These are phyloP conservation scores for Ptyas mucosa DNA, from an alignment of 2,113 vertebrate genomes.

Conservation along the genomic window DNA sequence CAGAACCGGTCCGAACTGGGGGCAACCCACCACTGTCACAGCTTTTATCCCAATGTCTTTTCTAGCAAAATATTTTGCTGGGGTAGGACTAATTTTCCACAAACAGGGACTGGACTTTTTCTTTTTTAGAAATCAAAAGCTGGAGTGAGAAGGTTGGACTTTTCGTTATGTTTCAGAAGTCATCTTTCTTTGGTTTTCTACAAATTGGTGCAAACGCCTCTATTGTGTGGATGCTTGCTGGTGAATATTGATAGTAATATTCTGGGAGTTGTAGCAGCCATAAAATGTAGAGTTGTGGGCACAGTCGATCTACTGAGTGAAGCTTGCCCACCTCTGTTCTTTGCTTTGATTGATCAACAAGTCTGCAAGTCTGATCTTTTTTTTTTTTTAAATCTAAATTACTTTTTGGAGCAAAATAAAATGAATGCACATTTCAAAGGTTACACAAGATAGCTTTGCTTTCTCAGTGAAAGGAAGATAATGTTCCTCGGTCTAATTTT, in stretches of 20 bases:
- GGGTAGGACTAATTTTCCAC: background rate
- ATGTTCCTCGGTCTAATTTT: slow-evolving; percentile 59
- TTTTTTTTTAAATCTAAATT: slow-evolving; percentile 7
- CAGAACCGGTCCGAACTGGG: too few relatives aligned
- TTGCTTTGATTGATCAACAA: slow-evolving; percentile 15
- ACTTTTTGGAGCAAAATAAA: slow-evolving; percentile 46
- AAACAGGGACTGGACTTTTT: background rate
- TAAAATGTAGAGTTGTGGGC: background rate
- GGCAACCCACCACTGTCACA: too few relatives aligned
- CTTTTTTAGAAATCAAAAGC: background rate
- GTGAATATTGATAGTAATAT: background rate
- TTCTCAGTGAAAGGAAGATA: slow-evolving; percentile 58
- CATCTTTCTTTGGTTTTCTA: background rate
- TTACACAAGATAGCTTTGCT: slow-evolving; percentile 62
- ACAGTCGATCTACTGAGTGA: background rate
- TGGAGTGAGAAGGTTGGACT: background rate
- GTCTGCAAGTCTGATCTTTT: slow-evolving; percentile 5
- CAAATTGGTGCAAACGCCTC: background rate
- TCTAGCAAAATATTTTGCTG: background rate
- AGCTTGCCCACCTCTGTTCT: background rate
- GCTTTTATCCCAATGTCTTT: background rate
- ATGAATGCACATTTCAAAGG: slow-evolving; percentile 46
- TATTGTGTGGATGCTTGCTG: background rate
- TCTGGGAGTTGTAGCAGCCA: background rate
- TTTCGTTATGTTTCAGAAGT: background rate